Evolutionary conservation across 1,140 invertebrate genomes (phyloP), one percentile per base, ranked within the genome.

Genomic region (Amyelois transitella): DNA sequence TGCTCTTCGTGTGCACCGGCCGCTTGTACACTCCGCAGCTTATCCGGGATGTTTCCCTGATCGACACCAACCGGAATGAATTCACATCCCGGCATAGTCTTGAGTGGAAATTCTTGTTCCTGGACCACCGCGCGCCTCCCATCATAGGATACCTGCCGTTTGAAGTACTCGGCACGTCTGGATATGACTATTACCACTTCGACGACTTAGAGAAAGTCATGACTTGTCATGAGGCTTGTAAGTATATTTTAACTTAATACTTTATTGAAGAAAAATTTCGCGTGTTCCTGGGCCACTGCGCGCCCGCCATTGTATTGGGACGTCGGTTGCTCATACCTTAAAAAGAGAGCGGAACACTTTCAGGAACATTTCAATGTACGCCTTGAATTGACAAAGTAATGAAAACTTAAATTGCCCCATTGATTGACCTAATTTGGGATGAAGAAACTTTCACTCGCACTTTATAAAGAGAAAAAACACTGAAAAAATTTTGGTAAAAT

Each of bases 81-180:
- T 99, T 99, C 77, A 96, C 94, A 0, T 98, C 97, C 0, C 89
- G 96, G 17, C 96, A 98, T 72, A 98, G 96, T 84, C 90, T 98
- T 44, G 97, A 98, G 80, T 98, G 97, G 97, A 98, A 98, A 84
- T 98, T 98, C 77, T 85, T 98, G 6, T 98, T 97, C 82, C 83
- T 99, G 6, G 97, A 99, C 84, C 96, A 98, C 72, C 92, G 96
- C 75, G 97, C 96, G 0, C 94, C 97, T 8, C 95, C 95, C 0
- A 97, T 98, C 43, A 98, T 98, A 64, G 97, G 97, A 1, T 99
- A 98, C 64, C 89, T 98, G 58, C 96, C 96, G 0, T 98, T 99
- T 82, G 97, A 98, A 89, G 95, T 99, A 14, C 87, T 98, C 0
- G 97, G 97, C 44, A 99, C 97, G 5, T 98, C 97, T 0, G 96